Evolutionary conservation across 2,888 invertebrate species (phyloP).

Genomic region (Nemurella pictetii): DNA sequence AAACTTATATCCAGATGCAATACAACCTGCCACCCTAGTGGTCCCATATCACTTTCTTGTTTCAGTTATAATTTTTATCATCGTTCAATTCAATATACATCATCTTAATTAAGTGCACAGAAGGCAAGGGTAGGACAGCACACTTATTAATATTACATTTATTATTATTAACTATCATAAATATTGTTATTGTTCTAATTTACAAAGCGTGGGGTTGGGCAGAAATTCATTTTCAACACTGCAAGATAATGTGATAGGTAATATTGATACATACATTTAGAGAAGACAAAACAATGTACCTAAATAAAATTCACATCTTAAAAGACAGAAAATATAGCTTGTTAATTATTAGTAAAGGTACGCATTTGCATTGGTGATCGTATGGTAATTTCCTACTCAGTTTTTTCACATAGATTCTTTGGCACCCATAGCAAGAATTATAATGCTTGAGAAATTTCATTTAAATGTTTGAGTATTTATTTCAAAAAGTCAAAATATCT

Average conservation of each 20-base stretch:
- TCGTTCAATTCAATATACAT: neutral
- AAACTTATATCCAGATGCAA: slow-evolving; percentile 20
- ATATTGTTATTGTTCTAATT: neutral
- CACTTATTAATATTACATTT: neutral
- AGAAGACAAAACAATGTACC: neutral
- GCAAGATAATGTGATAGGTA: neutral
- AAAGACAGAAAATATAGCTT: neutral
- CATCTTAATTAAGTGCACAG: neutral
- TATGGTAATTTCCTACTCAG: too few relatives aligned
- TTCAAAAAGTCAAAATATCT: too few relatives aligned
- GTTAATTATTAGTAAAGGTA: too few relatives aligned
- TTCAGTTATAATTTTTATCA: neutral
- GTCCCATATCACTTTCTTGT: slow-evolving; percentile 35
- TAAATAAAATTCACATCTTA: neutral
- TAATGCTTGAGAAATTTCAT: too few relatives aligned
- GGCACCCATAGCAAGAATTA: too few relatives aligned
- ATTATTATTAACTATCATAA: neutral
- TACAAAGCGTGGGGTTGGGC: neutral
- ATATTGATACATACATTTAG: neutral
- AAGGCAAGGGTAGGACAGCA: neutral
- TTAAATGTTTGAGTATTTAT: too few relatives aligned
- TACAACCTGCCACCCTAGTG: slow-evolving; percentile 33
- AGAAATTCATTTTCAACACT: neutral
- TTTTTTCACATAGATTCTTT: too few relatives aligned
- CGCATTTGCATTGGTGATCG: too few relatives aligned